Base-by-base conservation (phyloP, 2,113 vertebrate species). In the Miniopterus natalensis region DNA sequence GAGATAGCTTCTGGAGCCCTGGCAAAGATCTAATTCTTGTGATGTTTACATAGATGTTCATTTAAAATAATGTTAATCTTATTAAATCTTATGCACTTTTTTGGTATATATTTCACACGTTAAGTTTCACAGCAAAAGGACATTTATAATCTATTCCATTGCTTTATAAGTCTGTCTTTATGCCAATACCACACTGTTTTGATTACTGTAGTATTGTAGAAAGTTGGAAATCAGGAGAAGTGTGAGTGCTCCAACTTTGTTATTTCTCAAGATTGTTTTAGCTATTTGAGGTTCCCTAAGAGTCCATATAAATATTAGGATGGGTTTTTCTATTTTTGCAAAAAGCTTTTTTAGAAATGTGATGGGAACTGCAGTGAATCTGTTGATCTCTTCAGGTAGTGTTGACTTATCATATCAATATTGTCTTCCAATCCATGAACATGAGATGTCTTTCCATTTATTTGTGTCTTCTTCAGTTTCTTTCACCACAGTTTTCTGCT, bases 21-120 rank as follows among this genome's bases (percentile, higher is more conserved):
- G 25, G 31, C 53, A 83, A 94, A 81, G 36, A 88, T 94, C 36
- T 88, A 74, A 66, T 70, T 93, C 45, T 79, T 87, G 23, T 78
- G 73, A n/a, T 53, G 25, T 75, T 84, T 75, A 65, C 5, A 68
- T 3, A 90, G 63, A 70, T 70, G 40, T 83, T 61, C 17, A 31
- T 68, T 63, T 74, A 63, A 75, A 31, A 75, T 27, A 29, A 83
- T 59, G 29, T 80, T 47, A 90, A 79, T 5, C 29, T 90, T 70
- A 91, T 80, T 81, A 71, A 59, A 15, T 81, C 47, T 80, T 27
- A 70, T 8, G 13, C 14, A 90, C n/a, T 55, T 42, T 66, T 79
- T 79, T 70, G 63, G 63, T 36, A 59, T 36, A 81, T 59, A 57
- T 59, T 45, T 81, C 31, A 59, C 21, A 81, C 59, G 51, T 88